Percentiles rank a stretch among this genome's conserved stretches.
Conservation (phyloP, 2,888 invertebrate genomes). For the Tanypteryx hageni region DNA sequence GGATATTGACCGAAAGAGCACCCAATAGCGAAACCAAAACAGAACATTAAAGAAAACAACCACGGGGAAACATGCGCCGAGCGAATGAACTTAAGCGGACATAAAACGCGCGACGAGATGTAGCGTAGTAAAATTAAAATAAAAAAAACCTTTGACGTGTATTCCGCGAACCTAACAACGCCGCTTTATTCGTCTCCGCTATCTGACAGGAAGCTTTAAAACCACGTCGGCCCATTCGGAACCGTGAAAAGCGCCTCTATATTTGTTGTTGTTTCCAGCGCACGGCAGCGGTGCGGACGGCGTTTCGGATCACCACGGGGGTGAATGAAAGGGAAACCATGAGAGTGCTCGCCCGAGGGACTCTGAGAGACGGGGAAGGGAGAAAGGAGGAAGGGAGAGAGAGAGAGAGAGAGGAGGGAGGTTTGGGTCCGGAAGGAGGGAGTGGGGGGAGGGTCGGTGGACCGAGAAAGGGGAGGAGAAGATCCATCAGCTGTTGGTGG, state of each 20-base stretch:
- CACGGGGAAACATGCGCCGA: no score
- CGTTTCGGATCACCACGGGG: conserved; percentile 10
- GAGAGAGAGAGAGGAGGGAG: not conserved
- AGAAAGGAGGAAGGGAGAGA: not conserved
- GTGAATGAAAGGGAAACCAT: conserved; percentile 45
- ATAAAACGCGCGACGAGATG: no score
- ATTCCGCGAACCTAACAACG: not conserved
- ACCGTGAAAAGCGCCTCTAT: conserved; percentile 18
- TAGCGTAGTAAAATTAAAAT: no score
- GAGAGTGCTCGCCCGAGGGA: not conserved
- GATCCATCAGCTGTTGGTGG: conserved; percentile 64
- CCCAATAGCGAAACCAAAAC: no score
- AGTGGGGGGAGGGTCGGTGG: not conserved
- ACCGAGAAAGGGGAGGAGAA: conserved; percentile 43
- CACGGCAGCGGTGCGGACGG: not conserved
- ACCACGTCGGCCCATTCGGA: not conserved
- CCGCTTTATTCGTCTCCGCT: not conserved
- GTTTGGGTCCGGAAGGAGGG: not conserved
- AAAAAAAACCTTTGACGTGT: not conserved
- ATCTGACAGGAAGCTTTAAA: not conserved
- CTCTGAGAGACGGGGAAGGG: not conserved
- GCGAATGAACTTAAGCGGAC: no score
- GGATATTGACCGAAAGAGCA: no score
- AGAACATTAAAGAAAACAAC: no score
- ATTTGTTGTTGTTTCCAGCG: conserved; percentile 55